phyloP scores from a whole-genome alignment of 2,113 vertebrate species.

The Drymodes brunneopygia region DNA sequence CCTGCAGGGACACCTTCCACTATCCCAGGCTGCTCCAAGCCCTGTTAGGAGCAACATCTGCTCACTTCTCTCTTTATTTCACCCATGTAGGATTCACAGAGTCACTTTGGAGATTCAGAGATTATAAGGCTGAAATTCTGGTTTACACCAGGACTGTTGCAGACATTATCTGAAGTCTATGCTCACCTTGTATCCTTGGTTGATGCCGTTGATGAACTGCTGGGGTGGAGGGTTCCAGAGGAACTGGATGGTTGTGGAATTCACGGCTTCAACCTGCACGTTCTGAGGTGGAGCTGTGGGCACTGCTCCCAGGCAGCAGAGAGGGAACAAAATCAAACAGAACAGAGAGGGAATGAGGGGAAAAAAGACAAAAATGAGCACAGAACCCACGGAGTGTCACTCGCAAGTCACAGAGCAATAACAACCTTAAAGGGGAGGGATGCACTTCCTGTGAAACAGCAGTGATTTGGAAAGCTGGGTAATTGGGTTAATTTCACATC shows the following conservation, averaged over 20 bases:
- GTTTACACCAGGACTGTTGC: fast-evolving
- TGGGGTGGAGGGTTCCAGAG: constrained; percentile 92
- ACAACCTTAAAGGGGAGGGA: neutral
- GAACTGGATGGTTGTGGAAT: constrained; percentile 89
- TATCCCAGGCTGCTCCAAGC: neutral
- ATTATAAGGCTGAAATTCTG: neutral
- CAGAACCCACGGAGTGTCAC: neutral
- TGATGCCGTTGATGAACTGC: constrained; percentile 96
- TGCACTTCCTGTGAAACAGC: neutral
- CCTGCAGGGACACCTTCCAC: neutral
- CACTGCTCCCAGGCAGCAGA: constrained; percentile 67
- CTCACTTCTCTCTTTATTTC: neutral
- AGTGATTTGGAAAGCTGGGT: neutral
- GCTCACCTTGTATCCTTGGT: constrained; percentile 95
- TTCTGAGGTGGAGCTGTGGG: constrained; percentile 93
- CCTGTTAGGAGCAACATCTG: neutral
- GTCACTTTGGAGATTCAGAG: neutral
- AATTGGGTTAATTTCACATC: constrained; percentile 41
- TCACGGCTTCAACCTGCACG: constrained; percentile 83
- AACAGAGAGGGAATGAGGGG: neutral
- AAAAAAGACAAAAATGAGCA: neutral
- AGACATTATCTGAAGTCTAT: too few relatives aligned
- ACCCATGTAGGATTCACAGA: fast-evolving
- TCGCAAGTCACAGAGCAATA: neutral
- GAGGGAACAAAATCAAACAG: neutral